Base-by-base conservation (phyloP, 2,113 vertebrate species). In the Baryphthengus martii region DNA sequence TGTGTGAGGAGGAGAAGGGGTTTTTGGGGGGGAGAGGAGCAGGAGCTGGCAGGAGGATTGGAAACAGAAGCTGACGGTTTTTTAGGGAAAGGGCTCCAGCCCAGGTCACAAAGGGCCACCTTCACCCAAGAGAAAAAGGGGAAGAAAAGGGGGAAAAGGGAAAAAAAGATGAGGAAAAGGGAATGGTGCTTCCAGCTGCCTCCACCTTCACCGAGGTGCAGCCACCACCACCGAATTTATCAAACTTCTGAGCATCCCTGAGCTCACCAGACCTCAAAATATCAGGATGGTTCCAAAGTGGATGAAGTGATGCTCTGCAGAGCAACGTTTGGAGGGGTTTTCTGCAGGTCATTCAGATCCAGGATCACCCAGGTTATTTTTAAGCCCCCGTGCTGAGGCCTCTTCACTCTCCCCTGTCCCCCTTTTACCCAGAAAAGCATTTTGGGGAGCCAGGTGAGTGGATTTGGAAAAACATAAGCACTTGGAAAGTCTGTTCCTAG, bases 1-100 rank as follows among this genome's bases (percentile, higher is more conserved):
- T n/a, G n/a, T n/a, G n/a, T 85, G 79, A 7, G 12, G 50, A 25
- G n/a, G 42, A 39, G 85, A 93, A 47, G 73, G 88, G 88, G 63
- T 8, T 55, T 56, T 62, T 56, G 89, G 91, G 89, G 16, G 59
- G 73, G 59, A 68, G 87, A 88, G 74, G 65, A 92, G 63, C 68
- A 75, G 31, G 44, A 96, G 78, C 59, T 93, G 89, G 90, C 37
- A 93, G 83, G 73, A 31, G 11, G 97, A 98, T 97, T 98, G 96
- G 97, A 98, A 99, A 95, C 98, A 99, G 98, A 99, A 98, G 98
- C 98, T 95, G 65, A 63, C 40, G 61, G 53, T 7, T 55, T 70
- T 70, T 93, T 52, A 5, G 42, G 26, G 65, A 42, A 50, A 88
- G 58, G 82, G 76, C 56, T 74, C 73, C 68, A 80, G 78, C 24